phyloP scores from a whole-genome alignment of 2,113 vertebrate genomes.

The Numida meleagris region DNA sequence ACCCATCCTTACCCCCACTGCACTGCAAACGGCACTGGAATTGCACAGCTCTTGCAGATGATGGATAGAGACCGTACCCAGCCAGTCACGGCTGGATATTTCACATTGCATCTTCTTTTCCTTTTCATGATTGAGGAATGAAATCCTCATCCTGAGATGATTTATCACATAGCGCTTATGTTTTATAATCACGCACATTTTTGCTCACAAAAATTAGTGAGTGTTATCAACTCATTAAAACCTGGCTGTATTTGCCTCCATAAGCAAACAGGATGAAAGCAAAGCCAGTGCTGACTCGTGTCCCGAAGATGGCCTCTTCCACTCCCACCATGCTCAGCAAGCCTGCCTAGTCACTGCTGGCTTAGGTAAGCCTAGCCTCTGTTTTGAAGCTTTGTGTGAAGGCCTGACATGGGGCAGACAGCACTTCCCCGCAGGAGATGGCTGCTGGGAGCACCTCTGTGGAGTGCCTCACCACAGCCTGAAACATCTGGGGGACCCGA shows the following conservation, averaged over 20 bases:
- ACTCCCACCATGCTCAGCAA: background rate
- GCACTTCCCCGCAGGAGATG: background rate
- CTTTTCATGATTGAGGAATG: background rate
- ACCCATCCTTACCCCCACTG: background rate
- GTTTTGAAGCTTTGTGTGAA: fast-evolving
- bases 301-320: background rate
- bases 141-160: background rate
- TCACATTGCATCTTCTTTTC: background rate
- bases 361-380: background rate
- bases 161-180: background rate
- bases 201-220: background rate
- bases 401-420: background rate
- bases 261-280: background rate
- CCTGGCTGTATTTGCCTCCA: background rate
- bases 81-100: background rate
- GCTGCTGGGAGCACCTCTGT: background rate
- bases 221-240: background rate
- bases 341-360: background rate
- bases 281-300: background rate
- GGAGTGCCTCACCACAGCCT: background rate
- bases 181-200: background rate
- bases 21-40: background rate
- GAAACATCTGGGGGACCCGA: background rate
- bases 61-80: background rate
- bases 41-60: background rate